Evolutionary conservation across 1,140 invertebrate genomes (phyloP), one percentile per base, ranked within the genome.

Genomic region (Leguminivora glycinivorella): DNA sequence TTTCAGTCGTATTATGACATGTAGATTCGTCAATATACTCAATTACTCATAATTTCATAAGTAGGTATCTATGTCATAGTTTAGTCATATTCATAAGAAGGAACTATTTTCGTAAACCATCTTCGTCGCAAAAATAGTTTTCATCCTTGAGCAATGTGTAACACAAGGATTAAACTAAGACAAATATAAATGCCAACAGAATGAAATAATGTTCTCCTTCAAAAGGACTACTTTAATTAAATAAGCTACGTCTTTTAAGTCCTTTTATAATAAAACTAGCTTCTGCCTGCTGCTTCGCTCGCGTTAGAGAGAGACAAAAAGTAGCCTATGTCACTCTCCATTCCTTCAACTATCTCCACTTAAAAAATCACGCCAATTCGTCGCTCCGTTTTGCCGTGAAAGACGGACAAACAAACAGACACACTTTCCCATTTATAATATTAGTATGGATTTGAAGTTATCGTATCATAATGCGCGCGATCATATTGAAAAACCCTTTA

Each of bases 61-160:
- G 10, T 38, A n/a, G n/a, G n/a, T n/a, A n/a, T n/a, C n/a, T n/a
- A 3, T 38, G 10, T 14, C 10, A 43, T n/a, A 43, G 17, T n/a
- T 17, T 17, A 43, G 0, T n/a, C n/a, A 43, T 43, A 43, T n/a
- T n/a, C 3, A 43, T 3, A 17, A 43, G 40, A 43, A n/a, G n/a
- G n/a, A 43, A 43, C 34, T 38, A 38, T 38, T 12, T 38, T 38
- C 14, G 4, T 3, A 6, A 17, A 43, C 40, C 40, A 43, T 43
- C n/a, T 43, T 43, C 19, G 4, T 52, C 12, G n/a, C 47, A 52
- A 22, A 2, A 22, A 52, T 52, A 52, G 47, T 19, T 43, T 52
- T 52, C 47, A 52, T 52, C 47, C 47, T 52, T 52, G 47, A 52
- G 22, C 47, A 52, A 52, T 52, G 19, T 52, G 47, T 52, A 19